Percentiles rank a stretch among this genome's conserved stretches.
Conservation (phyloP, 2,113 vertebrate species). For the Phrynosoma platyrhinos region DNA sequence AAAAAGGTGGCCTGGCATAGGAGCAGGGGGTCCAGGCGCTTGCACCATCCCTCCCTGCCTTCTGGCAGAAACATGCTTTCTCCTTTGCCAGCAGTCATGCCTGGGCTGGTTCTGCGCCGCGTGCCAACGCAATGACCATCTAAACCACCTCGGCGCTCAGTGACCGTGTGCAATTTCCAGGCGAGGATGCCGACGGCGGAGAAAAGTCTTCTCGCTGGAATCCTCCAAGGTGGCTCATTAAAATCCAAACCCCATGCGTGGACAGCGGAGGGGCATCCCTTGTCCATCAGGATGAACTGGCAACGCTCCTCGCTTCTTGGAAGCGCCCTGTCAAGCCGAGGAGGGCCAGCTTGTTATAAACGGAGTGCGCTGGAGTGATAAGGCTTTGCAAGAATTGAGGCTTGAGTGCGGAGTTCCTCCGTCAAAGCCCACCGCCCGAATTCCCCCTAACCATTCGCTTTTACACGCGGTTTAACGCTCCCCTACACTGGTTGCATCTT, state of each 20-base stretch:
- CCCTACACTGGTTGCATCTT: no score
- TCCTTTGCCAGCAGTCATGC: not conserved
- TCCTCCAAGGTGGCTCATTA: conserved; percentile 3
- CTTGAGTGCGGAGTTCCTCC: no score
- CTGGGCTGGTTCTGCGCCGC: not conserved
- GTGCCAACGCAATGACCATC: no score
- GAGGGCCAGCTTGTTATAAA: not conserved
- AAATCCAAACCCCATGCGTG: not conserved
- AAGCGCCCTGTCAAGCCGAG: not conserved
- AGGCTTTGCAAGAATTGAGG: no score
- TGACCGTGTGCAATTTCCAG: not conserved
- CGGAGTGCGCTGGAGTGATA: no score
- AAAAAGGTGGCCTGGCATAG: not conserved
- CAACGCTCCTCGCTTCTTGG: not conserved
- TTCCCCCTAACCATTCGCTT: no score
- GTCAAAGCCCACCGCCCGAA: no score
- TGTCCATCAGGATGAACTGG: fast-evolving
- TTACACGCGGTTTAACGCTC: no score
- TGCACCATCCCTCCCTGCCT: no score
- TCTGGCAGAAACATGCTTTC: not conserved
- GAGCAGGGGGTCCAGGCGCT: not conserved
- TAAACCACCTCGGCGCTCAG: no score
- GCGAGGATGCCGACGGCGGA: conserved; percentile 1
- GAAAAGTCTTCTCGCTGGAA: conserved; percentile 10
- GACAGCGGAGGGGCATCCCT: not conserved